Conservation (phyloP, 2,797 vertebrate genomes). For the Neosilurus mollespiculum region DNA sequence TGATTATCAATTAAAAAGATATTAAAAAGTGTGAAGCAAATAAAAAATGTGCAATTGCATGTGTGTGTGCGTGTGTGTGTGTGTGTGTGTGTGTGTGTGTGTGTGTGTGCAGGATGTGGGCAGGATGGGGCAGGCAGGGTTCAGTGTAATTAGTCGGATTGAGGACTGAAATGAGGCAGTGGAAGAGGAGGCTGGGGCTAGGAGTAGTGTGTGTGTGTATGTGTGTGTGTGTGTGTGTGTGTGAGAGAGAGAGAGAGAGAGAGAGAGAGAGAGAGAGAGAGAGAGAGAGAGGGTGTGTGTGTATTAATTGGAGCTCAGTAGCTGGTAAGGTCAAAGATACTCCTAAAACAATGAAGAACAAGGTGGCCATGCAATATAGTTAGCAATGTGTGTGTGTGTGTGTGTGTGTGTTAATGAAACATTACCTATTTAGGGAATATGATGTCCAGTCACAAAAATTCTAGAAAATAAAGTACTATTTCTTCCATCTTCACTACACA, state of each 20-base stretch:
- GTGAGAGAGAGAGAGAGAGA: not conserved
- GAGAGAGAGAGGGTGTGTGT: too few relatives aligned
- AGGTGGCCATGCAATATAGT: conserved; percentile 13
- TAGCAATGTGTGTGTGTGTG: not conserved
- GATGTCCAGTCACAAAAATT: not conserved
- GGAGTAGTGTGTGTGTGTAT: not conserved
- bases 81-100: not conserved
- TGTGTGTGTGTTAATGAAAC: conserved; percentile 3
- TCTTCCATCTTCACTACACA: conserved; percentile 26
- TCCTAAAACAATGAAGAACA: conserved; percentile 52
- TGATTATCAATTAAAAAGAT: not conserved
- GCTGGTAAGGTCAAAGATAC: conserved; percentile 53
- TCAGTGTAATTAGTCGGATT: conserved; percentile 72
- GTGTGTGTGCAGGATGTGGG: conserved; percentile 48
- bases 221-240: conserved; percentile 16
- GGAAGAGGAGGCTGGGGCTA: conserved; percentile 54
- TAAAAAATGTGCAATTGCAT: not conserved
- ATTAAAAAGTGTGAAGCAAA: not conserved
- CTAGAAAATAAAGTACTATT: conserved; percentile 14
- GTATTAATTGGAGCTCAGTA: conserved; percentile 57
- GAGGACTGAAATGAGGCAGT: conserved; percentile 63
- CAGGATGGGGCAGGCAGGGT: conserved; percentile 63
- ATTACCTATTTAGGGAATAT: conserved; percentile 15
- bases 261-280: too few relatives aligned
- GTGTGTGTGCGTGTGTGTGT: too few relatives aligned